phyloP scores from a whole-genome alignment of 2,888 invertebrate genomes.

The Cremastinae sp. region DNA sequence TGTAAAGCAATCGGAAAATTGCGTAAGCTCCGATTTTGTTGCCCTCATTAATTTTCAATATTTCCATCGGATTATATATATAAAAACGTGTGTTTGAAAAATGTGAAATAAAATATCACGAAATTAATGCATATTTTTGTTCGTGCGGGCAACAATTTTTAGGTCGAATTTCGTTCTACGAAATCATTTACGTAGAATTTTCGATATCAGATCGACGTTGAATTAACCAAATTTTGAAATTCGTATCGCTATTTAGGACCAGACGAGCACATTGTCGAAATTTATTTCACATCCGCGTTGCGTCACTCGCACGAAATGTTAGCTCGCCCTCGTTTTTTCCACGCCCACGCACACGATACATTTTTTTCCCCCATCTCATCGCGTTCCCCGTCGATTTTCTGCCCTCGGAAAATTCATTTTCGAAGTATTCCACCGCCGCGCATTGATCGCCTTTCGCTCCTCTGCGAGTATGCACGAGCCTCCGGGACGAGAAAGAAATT shows the following conservation, averaged over 20 bases:
- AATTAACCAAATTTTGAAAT: background rate
- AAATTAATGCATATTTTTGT: too few species aligned
- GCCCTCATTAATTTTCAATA: too few species aligned
- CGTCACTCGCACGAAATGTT: conserved; percentile 28
- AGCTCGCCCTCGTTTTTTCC: conserved; percentile 26
- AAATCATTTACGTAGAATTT: too few species aligned
- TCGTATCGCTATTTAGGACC: background rate
- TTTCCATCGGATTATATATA: too few species aligned
- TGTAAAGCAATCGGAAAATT: too few species aligned
- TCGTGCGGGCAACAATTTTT: too few species aligned
- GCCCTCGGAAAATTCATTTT: conserved; percentile 22
- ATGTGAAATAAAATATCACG: too few species aligned
- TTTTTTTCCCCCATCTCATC: background rate
- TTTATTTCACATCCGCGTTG: conserved; percentile 6
- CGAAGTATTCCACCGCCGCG: conserved; percentile 8
- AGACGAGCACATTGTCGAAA: background rate
- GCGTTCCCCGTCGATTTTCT: conserved; percentile 19
- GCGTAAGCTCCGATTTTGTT: background rate
- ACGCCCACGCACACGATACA: background rate
- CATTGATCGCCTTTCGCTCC: conserved; percentile 3
- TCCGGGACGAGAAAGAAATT: conserved; percentile 12
- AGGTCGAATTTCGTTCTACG: too few species aligned
- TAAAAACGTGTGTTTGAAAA: too few species aligned
- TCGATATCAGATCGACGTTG: too few species aligned
- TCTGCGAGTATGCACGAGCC: background rate